A percentile compares a stretch with the other conserved stretches of the same genome.
phyloP scores from a whole-genome alignment of 2,113 vertebrate species.

The Neodontobutis hainanensis region DNA sequence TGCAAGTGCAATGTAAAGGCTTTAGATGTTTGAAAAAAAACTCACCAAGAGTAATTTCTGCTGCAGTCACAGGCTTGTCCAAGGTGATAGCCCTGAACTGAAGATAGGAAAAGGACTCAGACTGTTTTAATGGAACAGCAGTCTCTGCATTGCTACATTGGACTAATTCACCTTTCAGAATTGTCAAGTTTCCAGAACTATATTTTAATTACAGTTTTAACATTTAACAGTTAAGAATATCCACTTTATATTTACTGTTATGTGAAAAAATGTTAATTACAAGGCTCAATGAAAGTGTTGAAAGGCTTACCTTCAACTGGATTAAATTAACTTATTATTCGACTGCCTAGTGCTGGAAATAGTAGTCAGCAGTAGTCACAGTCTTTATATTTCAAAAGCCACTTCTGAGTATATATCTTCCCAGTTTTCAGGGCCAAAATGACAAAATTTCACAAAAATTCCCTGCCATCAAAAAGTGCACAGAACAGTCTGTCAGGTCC shows the following conservation, averaged over 20 bases:
- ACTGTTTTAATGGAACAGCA: constrained; percentile 21
- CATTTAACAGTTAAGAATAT: background rate
- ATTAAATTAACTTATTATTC: background rate
- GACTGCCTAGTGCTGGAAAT: background rate
- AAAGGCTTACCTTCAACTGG: background rate
- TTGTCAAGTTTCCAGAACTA: background rate
- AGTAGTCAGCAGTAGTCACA: background rate
- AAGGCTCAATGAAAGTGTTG: background rate
- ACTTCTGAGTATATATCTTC: background rate
- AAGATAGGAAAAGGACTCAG: constrained; percentile 21
- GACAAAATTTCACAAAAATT: background rate
- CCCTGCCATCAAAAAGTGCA: constrained; percentile 1
- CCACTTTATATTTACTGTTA: background rate
- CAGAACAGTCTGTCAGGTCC: background rate
- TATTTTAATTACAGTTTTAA: background rate
- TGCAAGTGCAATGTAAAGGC: constrained; percentile 30
- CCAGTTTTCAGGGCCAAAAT: background rate
- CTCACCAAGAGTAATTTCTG: constrained; percentile 46
- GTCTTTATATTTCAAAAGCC: background rate
- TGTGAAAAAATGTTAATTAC: too few species aligned
- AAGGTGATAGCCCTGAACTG: constrained; percentile 46
- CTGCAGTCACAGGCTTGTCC: constrained; percentile 43
- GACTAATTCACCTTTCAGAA: constrained; percentile 15
- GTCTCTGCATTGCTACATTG: constrained; percentile 1
- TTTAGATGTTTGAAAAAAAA: constrained; percentile 25